Conservation (phyloP, 2,113 vertebrate species). For the Grammomys dolichurus region DNA sequence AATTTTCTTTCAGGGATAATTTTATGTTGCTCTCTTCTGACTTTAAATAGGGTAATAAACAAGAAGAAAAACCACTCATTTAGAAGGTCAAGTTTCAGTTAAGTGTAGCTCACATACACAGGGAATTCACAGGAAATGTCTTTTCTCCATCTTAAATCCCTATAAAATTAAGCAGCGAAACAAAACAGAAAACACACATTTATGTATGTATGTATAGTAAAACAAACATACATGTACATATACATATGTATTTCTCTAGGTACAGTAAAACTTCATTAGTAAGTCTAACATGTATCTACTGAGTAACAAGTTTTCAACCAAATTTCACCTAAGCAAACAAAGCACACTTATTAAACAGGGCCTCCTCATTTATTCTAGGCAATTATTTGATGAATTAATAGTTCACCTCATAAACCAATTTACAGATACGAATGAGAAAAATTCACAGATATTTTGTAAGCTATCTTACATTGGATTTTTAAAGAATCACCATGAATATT, state of each 20-base stretch:
- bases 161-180: neutral
- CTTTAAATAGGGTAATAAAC: slow-evolving; percentile 41
- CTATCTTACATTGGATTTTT: slow-evolving; percentile 21
- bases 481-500: neutral
- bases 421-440: neutral
- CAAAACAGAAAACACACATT: neutral
- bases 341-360: neutral
- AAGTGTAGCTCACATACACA: neutral
- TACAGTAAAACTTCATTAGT: neutral
- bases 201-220: neutral
- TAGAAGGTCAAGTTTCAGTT: slow-evolving; percentile 24
- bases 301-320: neutral
- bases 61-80: neutral
- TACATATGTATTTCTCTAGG: neutral
- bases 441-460: neutral
- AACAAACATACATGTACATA: neutral
- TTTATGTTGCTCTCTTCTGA: slow-evolving; percentile 18
- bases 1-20: slow-evolving; percentile 8
- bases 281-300: neutral
- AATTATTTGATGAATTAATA: neutral
- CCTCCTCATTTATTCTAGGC: neutral
- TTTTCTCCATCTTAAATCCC: neutral
- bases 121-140: neutral
- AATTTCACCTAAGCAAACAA: neutral
- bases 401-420: neutral